Conservation (phyloP, 30 jellyfish, hydroid and myxozoan genomes). For the Cassiopea xamachana region DNA sequence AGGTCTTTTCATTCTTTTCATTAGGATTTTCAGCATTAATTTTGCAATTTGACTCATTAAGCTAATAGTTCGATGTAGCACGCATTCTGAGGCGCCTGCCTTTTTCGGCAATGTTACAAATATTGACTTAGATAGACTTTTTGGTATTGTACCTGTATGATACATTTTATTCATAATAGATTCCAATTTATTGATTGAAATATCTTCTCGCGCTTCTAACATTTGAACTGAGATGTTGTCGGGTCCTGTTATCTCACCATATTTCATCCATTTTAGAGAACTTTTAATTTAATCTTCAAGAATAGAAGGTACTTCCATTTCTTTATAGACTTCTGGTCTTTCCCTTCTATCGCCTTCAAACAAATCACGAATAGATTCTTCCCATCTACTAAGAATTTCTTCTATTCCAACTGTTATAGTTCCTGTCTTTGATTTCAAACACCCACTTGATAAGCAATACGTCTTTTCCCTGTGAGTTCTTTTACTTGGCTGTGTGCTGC, state of each 20-base stretch:
- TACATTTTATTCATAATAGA: constrained; percentile 35
- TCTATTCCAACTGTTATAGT: constrained; percentile 26
- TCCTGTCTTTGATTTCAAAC: constrained; percentile 53
- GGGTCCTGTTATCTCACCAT: constrained; percentile 19
- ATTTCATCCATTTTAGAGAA: constrained; percentile 14
- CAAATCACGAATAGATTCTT: constrained; percentile 57
- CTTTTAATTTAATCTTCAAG: neutral
- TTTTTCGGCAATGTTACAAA: constrained; percentile 17
- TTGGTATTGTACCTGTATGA: constrained; percentile 27
- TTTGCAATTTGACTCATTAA: constrained; percentile 29
- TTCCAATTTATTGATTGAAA: constrained; percentile 32
- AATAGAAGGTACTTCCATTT: constrained; percentile 36
- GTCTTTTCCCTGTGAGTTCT: constrained; percentile 42
- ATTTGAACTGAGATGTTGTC: constrained; percentile 23
- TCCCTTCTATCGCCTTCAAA: constrained; percentile 54
- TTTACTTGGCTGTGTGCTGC: constrained; percentile 53
- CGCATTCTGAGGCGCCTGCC: constrained; percentile 47
- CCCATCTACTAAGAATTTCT: constrained; percentile 61
- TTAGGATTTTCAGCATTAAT: neutral
- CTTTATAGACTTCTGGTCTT: constrained; percentile 46
- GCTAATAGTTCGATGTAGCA: constrained; percentile 56
- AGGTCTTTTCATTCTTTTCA: neutral
- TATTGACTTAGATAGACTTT: neutral
- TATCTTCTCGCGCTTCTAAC: constrained; percentile 47
- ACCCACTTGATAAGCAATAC: constrained; percentile 51